Base-by-base conservation (phyloP, 2,797 vertebrate species). In the Labroides dimidiatus region DNA sequence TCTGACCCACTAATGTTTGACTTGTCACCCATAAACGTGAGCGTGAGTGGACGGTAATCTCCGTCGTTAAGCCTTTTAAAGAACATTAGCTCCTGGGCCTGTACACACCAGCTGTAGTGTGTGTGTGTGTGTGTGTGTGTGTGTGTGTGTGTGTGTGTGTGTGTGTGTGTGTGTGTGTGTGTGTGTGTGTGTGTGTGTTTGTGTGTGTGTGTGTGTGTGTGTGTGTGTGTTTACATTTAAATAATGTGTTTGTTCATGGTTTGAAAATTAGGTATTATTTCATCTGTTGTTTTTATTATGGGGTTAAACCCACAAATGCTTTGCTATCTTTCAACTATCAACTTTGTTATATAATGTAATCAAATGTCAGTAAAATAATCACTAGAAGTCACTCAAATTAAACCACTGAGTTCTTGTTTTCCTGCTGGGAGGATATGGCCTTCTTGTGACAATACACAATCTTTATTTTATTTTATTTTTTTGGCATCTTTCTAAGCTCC, bases 1-100 rank as follows among this genome's bases (percentile, higher is more conserved):
- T 74, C 65, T 93, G 89, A 92, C 89, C 90, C 81, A 91, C 64
- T 91, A 92, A 92, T 15, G 39, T 92, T 90, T 91, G 90, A 92
- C 89, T 85, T 51, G 23, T 77, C 64, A 37, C 54, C 64, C 69
- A 75, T 73, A 88, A 86, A 87, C 68, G 57, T 88, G 85, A 90
- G 75, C 24, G 17, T 58, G 72, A 84, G 80, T 80, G 74, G 73
- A 70, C 49, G 24, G 48, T 93, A 90, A 92, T 89, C 89, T 66
- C 15, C 6, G 2, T 49, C 11, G 37, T 84, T 91, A 89, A 89
- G 79, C 77, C 75, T 68, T 82, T 72, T 66, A 82, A 90, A 92
- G 88, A 77, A 86, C 81, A 85, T 93, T 89, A 92, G 64, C 10
- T 50, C 57, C 54, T 87, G 66, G 73, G 66, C 64, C 72, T 87